These are phyloP conservation scores for Octodonta nipae DNA, from an alignment of 2,888 invertebrate species.

Conservation along the genomic window DNA sequence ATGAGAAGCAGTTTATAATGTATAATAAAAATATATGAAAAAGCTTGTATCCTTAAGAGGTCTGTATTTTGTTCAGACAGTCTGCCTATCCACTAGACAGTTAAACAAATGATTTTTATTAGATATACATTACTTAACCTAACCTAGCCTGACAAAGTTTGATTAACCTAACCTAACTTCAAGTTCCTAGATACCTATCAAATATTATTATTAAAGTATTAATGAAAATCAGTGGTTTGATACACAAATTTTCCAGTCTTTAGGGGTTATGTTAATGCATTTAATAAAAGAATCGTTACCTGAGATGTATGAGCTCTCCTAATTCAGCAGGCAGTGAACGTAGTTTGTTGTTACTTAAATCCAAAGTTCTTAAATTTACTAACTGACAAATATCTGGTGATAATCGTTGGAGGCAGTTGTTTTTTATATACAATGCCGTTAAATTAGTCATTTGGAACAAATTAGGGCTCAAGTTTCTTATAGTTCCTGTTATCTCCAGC, in stretches of 20 bases:
- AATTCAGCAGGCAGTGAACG: constrained; percentile 88
- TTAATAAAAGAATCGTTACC: no score
- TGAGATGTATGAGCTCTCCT: constrained; percentile 89
- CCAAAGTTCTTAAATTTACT: constrained; percentile 71
- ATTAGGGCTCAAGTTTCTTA: constrained; percentile 83
- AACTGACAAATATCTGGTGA: constrained; percentile 83
- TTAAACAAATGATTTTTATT: no score
- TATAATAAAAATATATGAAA: no score
- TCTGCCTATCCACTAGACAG: no score
- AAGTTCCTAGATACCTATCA: no score
- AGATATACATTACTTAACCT: no score
- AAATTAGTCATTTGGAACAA: constrained; percentile 85
- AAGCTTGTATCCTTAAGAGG: background rate
- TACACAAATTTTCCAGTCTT: no score
- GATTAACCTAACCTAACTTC: no score
- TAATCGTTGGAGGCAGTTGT: constrained; percentile 83
- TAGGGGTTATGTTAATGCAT: no score
- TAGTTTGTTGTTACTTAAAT: constrained; percentile 89
- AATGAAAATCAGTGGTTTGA: constrained; percentile 1
- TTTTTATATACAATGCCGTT: constrained; percentile 88
- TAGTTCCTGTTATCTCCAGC: constrained; percentile 72
- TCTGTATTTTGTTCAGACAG: background rate
- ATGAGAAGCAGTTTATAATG: no score
- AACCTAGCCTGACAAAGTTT: no score
- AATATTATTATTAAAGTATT: no score